phyloP scores from a whole-genome alignment of 2,888 invertebrate genomes.

The Coenonympha glycerion region DNA sequence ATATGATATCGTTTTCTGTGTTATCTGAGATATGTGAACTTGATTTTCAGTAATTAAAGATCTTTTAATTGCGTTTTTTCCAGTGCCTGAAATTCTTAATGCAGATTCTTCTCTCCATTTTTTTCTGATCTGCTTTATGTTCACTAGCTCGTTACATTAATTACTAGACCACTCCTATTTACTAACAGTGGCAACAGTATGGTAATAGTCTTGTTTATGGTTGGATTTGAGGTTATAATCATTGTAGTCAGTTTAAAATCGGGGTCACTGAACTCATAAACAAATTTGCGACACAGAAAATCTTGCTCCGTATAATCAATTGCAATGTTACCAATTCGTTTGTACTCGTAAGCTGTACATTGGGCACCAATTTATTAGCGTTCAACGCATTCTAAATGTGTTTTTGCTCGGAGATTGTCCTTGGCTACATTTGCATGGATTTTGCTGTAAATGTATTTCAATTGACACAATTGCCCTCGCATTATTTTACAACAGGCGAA shows the following conservation, averaged over 20 bases:
- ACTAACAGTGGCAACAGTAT: no score
- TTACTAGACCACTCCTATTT: no score
- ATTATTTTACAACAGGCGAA: slow-evolving; percentile 31
- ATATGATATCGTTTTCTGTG: no score
- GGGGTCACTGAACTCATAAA: slow-evolving; percentile 22
- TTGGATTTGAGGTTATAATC: not conserved
- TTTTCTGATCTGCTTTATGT: no score
- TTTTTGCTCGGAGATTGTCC: slow-evolving; percentile 34
- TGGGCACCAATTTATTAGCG: slow-evolving; percentile 5
- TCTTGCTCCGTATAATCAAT: slow-evolving; percentile 26
- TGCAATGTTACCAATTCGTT: slow-evolving; percentile 24
- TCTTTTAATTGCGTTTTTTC: no score
- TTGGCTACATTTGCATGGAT: slow-evolving; percentile 43
- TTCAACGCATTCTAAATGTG: slow-evolving; percentile 14
- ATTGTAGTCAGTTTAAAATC: not conserved
- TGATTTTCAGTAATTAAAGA: not conserved
- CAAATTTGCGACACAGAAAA: slow-evolving; percentile 17
- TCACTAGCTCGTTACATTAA: no score
- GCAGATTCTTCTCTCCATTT: no score
- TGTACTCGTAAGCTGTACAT: slow-evolving; percentile 15
- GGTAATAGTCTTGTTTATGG: no score
- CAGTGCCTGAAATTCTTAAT: no score
- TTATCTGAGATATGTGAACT: no score
- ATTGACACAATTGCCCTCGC: slow-evolving; percentile 36
- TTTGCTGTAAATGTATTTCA: slow-evolving; percentile 42